Conservation (phyloP, 2,888 invertebrate genomes). For the Philereme transversata region DNA sequence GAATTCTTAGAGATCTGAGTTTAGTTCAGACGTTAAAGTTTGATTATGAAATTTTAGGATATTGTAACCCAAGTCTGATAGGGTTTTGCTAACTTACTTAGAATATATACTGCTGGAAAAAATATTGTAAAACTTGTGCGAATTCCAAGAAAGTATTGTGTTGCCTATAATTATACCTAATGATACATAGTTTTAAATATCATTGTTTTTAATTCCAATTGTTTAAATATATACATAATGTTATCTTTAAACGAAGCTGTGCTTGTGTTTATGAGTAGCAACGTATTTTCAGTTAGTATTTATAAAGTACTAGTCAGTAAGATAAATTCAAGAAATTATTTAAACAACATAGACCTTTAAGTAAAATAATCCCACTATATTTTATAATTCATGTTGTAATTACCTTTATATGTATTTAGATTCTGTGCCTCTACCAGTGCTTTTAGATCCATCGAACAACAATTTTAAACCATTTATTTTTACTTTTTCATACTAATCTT, state of each 20-base stretch:
- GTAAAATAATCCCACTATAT: constrained; percentile 29
- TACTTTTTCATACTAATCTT: neutral
- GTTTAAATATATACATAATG: constrained; percentile 28
- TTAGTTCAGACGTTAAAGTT: constrained; percentile 21
- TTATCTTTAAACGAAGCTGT: constrained; percentile 44
- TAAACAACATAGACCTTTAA: constrained; percentile 26
- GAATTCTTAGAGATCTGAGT: constrained; percentile 37
- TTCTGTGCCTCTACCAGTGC: constrained; percentile 10
- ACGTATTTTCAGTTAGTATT: constrained; percentile 52
- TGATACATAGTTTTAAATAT: constrained; percentile 28
- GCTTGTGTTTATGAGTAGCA: constrained; percentile 34
- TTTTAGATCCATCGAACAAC: neutral
- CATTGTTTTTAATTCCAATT: constrained; percentile 31
- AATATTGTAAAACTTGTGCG: constrained; percentile 3
- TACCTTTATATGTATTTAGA: constrained; percentile 5
- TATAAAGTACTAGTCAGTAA: constrained; percentile 77
- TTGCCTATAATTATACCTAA: constrained; percentile 37
- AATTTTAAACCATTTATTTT: too few relatives aligned
- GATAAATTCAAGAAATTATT: constrained; percentile 54
- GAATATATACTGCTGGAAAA: neutral
- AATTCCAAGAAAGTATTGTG: constrained; percentile 22
- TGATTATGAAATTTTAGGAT: constrained; percentile 20
- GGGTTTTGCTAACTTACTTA: neutral
- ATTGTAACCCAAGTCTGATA: constrained; percentile 1
- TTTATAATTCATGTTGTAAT: constrained; percentile 21